These are phyloP conservation scores for Nemotelus nigrinus DNA, from an alignment of 2,888 invertebrate species.

Conservation along the genomic window DNA sequence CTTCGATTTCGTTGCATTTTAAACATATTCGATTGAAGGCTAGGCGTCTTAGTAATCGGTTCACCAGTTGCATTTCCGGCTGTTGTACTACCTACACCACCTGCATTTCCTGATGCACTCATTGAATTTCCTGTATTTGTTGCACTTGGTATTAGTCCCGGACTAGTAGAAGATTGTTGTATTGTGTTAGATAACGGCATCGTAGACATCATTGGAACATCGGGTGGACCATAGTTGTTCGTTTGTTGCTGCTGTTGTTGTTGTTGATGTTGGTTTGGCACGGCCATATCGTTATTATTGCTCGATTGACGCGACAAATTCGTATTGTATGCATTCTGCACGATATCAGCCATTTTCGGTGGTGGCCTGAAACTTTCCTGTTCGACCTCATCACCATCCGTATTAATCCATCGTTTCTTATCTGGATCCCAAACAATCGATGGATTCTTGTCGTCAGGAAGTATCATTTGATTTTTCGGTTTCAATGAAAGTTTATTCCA, in stretches of 20 bases:
- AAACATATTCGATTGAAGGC: constrained; percentile 74
- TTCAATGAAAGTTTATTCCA: constrained; percentile 84
- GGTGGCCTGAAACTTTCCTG: constrained; percentile 70
- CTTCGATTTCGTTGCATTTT: constrained; percentile 82
- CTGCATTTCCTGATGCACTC: constrained; percentile 44
- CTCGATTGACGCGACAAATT: background rate
- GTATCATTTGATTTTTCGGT: constrained; percentile 93
- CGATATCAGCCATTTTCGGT: constrained; percentile 74
- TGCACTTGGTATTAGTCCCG: constrained; percentile 46
- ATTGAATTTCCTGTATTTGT: constrained; percentile 44
- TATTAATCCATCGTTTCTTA: constrained; percentile 87
- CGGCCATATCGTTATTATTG: background rate
- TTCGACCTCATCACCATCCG: constrained; percentile 76
- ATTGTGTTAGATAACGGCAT: constrained; percentile 46
- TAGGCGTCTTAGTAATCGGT: constrained; percentile 57
- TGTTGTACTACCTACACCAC: background rate
- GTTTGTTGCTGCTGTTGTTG: background rate
- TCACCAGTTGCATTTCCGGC: constrained; percentile 48
- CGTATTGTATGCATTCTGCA: constrained; percentile 53
- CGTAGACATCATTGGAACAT: constrained; percentile 50
- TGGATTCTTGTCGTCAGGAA: constrained; percentile 95
- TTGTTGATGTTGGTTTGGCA: background rate
- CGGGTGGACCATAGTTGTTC: constrained; percentile 34
- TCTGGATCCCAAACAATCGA: constrained; percentile 92
- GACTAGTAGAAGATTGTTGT: constrained; percentile 46